Conservation (phyloP, 2,113 vertebrate genomes). For the Actinemys pallida region DNA sequence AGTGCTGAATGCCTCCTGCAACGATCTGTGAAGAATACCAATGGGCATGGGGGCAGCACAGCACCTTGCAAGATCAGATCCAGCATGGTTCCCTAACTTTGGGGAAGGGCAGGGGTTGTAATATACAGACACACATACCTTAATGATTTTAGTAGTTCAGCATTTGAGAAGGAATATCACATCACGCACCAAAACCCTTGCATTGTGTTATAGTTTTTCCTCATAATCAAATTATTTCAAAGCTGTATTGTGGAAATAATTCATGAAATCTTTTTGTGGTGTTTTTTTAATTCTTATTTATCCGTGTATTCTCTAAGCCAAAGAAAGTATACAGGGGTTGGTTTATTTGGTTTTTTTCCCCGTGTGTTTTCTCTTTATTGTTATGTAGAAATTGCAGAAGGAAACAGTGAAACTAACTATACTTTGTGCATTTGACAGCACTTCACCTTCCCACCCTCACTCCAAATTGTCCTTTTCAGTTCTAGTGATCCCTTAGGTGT, state of each 20-base stretch:
- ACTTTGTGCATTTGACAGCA: background rate
- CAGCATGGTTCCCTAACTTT: background rate
- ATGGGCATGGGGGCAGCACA: background rate
- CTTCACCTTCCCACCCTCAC: background rate
- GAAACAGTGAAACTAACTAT: background rate
- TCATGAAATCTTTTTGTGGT: background rate
- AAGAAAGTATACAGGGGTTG: background rate
- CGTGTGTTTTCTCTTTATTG: background rate
- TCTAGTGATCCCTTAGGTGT: background rate
- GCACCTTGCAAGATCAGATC: background rate
- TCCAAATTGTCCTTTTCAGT: background rate
- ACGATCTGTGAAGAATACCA: background rate
- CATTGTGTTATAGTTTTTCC: background rate
- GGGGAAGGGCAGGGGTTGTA: background rate
- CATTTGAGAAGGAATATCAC: background rate
- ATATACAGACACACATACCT: background rate
- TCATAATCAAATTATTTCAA: background rate
- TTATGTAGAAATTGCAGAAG: background rate
- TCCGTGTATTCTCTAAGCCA: background rate
- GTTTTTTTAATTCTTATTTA: background rate
- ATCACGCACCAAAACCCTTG: background rate
- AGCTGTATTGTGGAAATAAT: background rate
- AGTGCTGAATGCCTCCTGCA: background rate
- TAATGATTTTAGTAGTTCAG: background rate
- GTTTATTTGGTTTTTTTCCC: background rate